Conservation (phyloP, 2,113 vertebrate species). For the Amblyornis subalaris region DNA sequence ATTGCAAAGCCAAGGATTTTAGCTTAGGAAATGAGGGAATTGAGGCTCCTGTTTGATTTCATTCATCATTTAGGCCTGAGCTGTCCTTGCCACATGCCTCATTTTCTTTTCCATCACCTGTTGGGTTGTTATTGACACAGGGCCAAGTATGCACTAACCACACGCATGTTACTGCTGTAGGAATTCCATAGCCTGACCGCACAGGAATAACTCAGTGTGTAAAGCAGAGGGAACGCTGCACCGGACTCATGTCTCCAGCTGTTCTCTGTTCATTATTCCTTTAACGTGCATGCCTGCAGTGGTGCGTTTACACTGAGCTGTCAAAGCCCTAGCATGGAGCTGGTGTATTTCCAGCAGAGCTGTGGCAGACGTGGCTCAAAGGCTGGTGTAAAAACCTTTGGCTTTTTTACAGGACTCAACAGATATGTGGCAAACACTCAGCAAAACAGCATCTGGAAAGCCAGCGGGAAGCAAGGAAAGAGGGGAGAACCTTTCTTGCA, state of each 20-base stretch:
- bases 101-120: not conserved
- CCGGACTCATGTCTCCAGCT: not conserved
- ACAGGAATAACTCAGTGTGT: not conserved
- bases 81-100: not conserved
- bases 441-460: constrained; percentile 59
- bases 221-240: not conserved
- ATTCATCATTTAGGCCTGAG: not conserved
- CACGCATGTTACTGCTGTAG: rapidly evolving
- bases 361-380: not conserved
- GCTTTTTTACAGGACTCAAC: constrained; percentile 29
- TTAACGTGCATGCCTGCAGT: not conserved
- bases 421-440: constrained; percentile 41
- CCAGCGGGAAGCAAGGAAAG: constrained; percentile 39
- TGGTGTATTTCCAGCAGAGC: not conserved
- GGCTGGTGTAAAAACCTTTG: constrained; percentile 51
- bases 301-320: constrained; percentile 5
- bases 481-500: not conserved
- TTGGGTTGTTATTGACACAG: not conserved
- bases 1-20: not conserved
- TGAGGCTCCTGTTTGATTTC: not conserved
- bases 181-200: not conserved
- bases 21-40: not conserved
- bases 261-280: not conserved
- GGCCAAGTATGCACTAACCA: not conserved
- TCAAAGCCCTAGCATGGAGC: not conserved